These are phyloP conservation scores for Tortrix viridana DNA, from an alignment of 2,888 invertebrate genomes.

Conservation along the genomic window DNA sequence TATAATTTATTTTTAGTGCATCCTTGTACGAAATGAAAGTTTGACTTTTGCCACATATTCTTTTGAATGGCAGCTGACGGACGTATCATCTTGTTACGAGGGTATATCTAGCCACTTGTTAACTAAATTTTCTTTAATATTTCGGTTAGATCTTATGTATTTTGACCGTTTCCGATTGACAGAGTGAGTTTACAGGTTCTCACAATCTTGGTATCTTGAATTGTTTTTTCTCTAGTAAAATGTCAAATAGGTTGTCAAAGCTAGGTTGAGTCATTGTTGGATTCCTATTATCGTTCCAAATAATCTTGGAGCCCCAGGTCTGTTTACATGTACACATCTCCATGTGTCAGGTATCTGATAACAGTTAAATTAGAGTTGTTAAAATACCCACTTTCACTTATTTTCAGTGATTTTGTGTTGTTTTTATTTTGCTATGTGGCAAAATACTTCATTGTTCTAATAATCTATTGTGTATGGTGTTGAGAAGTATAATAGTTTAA, in stretches of 20 bases:
- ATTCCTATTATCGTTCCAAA: slow-evolving; percentile 60
- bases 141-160: slow-evolving; percentile 57
- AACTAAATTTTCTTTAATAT: slow-evolving; percentile 62
- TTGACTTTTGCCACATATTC: slow-evolving; percentile 85
- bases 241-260: slow-evolving; percentile 83
- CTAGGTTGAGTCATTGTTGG: slow-evolving; percentile 82
- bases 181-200: slow-evolving; percentile 58
- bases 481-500: slow-evolving; percentile 38
- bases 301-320: slow-evolving; percentile 50
- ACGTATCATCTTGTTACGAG: slow-evolving; percentile 75
- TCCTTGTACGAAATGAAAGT: slow-evolving; percentile 84
- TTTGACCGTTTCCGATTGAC: slow-evolving; percentile 49
- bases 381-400: slow-evolving; percentile 36
- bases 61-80: slow-evolving; percentile 84
- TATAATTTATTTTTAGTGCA: slow-evolving; percentile 82
- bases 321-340: slow-evolving; percentile 40
- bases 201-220: slow-evolving; percentile 58
- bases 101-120: slow-evolving; percentile 70
- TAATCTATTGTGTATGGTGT: slow-evolving; percentile 43
- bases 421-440: slow-evolving; percentile 45
- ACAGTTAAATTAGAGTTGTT: slow-evolving; percentile 45
- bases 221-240: slow-evolving; percentile 77
- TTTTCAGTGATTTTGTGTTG: slow-evolving; percentile 41
- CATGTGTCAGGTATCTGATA: slow-evolving; percentile 56
- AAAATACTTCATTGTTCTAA: slow-evolving; percentile 43